Percentiles rank a stretch among this genome's conserved stretches.
Evolutionary conservation across 64 coral and sea anemone genomes (phyloP).

Genomic region (Trachythela sp.): DNA sequence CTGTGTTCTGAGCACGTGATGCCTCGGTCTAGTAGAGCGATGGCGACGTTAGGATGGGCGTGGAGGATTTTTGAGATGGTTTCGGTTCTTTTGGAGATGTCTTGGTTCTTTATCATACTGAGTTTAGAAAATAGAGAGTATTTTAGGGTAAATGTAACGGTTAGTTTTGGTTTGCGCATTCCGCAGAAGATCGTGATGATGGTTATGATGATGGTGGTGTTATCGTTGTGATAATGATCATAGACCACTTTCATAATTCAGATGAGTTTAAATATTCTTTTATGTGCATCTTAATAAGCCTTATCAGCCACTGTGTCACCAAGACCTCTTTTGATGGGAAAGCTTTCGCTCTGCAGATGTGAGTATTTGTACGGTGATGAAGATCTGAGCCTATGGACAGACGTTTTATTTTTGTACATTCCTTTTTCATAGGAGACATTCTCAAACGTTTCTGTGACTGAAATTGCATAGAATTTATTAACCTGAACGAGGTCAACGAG

Average conservation of each 20-base stretch:
- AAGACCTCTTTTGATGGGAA: too few relatives aligned
- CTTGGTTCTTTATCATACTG: neutral
- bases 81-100: neutral
- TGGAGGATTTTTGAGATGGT: neutral
- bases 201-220: too few relatives aligned
- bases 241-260: too few relatives aligned
- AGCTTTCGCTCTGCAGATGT: too few relatives aligned
- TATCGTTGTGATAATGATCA: too few relatives aligned
- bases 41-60: neutral
- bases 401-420: neutral
- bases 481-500: too few relatives aligned
- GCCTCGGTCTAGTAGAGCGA: neutral
- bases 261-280: too few relatives aligned
- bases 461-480: too few relatives aligned
- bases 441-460: slow-evolving; percentile 17
- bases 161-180: neutral
- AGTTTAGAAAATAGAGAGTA: neutral
- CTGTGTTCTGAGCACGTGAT: neutral
- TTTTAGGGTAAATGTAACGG: neutral
- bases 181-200: neutral
- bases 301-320: too few relatives aligned
- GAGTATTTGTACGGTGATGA: too few relatives aligned
- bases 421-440: slow-evolving; percentile 45
- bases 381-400: neutral
- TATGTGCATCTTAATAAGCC: too few relatives aligned